Percentiles rank a stretch among this genome's conserved stretches.
Conservation (phyloP, 2,113 vertebrate genomes). For the Bubo blakistoni region DNA sequence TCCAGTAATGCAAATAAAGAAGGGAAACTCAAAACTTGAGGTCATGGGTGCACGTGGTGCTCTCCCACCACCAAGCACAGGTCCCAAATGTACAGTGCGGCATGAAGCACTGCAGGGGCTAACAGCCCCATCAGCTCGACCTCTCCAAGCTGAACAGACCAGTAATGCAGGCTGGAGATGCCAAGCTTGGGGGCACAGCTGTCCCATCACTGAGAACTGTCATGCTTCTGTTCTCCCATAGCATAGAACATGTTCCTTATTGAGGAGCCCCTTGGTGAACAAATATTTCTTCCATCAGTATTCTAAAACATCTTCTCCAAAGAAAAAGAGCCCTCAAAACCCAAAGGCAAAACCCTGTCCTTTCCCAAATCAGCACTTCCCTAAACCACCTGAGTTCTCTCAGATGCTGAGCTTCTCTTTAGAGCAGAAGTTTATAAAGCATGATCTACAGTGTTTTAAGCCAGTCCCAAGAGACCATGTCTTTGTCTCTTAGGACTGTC, state of each 20-base stretch:
- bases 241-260: accelerated
- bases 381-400: neutral
- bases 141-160: neutral
- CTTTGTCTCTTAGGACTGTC: neutral
- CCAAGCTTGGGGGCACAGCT: neutral
- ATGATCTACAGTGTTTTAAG: neutral
- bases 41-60: neutral
- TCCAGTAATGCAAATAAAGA: conserved; percentile 45
- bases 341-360: neutral
- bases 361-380: neutral
- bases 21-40: neutral
- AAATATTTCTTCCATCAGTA: neutral
- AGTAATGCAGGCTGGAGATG: neutral
- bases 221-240: neutral
- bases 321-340: neutral
- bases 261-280: neutral
- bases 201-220: neutral
- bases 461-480: neutral
- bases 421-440: neutral
- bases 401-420: neutral
- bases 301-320: neutral
- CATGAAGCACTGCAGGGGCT: accelerated
- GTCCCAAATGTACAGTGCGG: neutral
- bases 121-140: accelerated
- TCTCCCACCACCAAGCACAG: neutral